These are phyloP conservation scores for Lasioglossum lativentre DNA, from an alignment of 2,888 invertebrate species.

Conservation along the genomic window DNA sequence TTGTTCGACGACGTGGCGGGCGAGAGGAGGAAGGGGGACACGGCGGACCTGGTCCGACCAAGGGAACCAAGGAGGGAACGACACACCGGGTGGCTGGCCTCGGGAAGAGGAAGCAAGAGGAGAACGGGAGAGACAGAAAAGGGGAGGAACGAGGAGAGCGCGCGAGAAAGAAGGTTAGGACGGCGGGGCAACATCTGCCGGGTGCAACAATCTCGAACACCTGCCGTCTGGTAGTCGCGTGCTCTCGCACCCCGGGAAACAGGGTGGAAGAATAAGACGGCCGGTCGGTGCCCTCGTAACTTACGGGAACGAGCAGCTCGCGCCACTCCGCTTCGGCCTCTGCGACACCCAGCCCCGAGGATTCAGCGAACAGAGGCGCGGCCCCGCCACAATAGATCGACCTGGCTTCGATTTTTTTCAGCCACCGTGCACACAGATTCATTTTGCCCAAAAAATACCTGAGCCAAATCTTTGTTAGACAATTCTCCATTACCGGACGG, in stretches of 20 bases:
- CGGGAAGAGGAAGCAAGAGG: constrained; percentile 24
- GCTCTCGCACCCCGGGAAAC: constrained; percentile 76
- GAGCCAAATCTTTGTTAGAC: not conserved
- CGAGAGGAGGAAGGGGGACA: constrained; percentile 29
- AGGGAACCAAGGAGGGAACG: constrained; percentile 42
- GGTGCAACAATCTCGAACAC: constrained; percentile 83
- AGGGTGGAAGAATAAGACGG: constrained; percentile 72
- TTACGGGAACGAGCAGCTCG: constrained; percentile 54
- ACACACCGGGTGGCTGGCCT: constrained; percentile 52
- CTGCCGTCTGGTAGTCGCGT: constrained; percentile 84
- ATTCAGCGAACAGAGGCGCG: not conserved
- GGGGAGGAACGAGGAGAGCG: constrained; percentile 29
- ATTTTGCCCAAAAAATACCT: not conserved
- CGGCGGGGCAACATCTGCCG: constrained; percentile 81
- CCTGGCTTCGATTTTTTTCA: constrained; percentile 24
- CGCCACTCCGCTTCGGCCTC: constrained; percentile 15
- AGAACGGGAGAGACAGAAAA: constrained; percentile 38
- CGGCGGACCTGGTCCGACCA: constrained; percentile 26
- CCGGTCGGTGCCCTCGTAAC: constrained; percentile 68
- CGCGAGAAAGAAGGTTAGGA: constrained; percentile 66
- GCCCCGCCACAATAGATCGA: constrained; percentile 15
- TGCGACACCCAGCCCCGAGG: constrained; percentile 6
- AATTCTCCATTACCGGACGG: not conserved
- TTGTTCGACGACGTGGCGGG: constrained; percentile 29
- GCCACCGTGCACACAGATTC: not conserved